phyloP scores from a whole-genome alignment of 2,113 vertebrate species.

The Trichechus manatus region DNA sequence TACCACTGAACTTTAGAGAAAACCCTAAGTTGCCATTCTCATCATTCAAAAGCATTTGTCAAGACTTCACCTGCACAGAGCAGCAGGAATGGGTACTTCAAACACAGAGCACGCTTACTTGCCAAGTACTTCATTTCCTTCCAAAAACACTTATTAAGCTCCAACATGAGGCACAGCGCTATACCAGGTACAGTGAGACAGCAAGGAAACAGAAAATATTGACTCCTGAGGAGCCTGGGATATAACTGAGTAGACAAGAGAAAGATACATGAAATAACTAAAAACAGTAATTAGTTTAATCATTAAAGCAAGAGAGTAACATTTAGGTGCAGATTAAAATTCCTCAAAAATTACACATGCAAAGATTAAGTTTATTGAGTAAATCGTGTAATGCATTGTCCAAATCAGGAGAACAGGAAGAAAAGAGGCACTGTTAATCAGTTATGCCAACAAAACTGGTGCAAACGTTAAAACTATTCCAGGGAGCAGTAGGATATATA shows the following conservation, averaged over 20 bases:
- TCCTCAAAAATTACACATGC: not conserved
- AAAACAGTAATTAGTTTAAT: not conserved
- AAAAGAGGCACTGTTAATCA: not conserved
- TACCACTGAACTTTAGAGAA: not conserved
- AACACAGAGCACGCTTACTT: not conserved
- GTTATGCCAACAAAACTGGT: not conserved
- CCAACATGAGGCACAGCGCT: not conserved
- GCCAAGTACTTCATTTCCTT: not conserved
- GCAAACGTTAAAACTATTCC: not conserved
- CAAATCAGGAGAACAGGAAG: constrained; percentile 6
- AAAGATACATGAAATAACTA: not conserved
- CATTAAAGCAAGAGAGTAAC: not conserved
- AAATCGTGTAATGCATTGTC: not conserved
- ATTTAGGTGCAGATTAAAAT: not conserved
- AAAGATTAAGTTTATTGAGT: not conserved
- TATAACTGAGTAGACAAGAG: not conserved
- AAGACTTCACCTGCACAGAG: not conserved
- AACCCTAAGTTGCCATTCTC: not conserved
- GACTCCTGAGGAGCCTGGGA: not conserved
- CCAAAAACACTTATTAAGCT: not conserved
- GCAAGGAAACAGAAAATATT: not conserved
- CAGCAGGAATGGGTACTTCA: not conserved
- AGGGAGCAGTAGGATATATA: not conserved
- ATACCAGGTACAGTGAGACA: not conserved
- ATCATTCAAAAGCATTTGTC: not conserved